phyloP scores from a whole-genome alignment of 64 coral and sea anemone species.

The Platygyra sinensis region DNA sequence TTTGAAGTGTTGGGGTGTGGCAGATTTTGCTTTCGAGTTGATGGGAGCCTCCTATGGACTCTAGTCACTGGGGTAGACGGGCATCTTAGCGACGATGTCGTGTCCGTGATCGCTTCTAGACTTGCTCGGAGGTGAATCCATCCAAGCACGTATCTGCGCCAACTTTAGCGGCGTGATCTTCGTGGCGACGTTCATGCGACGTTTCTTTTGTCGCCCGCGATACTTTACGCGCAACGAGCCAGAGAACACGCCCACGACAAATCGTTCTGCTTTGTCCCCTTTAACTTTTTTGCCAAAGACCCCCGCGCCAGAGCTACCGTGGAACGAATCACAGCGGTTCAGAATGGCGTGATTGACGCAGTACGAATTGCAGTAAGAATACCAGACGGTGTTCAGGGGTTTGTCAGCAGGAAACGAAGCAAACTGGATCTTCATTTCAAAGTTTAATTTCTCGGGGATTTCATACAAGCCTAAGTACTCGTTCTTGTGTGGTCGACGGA shows the following conservation, averaged over 20 bases:
- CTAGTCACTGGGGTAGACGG: neutral
- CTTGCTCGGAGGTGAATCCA: neutral
- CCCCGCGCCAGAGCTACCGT: constrained; percentile 80
- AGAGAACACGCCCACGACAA: constrained; percentile 74
- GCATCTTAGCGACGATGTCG: neutral
- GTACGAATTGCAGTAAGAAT: constrained; percentile 62
- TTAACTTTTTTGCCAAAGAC: constrained; percentile 52
- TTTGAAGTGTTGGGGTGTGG: too few relatives aligned
- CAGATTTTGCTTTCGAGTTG: neutral
- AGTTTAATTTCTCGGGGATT: neutral
- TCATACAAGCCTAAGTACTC: constrained; percentile 48
- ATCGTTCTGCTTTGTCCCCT: neutral
- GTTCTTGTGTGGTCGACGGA: constrained; percentile 29
- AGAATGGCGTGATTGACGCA: constrained; percentile 52
- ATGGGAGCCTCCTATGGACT: neutral
- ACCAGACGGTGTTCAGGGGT: constrained; percentile 64
- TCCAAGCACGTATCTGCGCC: constrained; percentile 61
- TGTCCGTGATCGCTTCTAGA: neutral
- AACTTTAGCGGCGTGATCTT: constrained; percentile 63
- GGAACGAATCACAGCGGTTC: constrained; percentile 67
- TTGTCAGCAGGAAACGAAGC: constrained; percentile 80
- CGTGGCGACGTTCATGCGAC: constrained; percentile 53
- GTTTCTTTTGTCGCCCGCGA: neutral
- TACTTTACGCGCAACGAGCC: constrained; percentile 36
- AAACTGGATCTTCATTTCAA: constrained; percentile 50